Evolutionary conservation across 2,797 vertebrate genomes (phyloP).

Genomic region (Sparidentex hasta): DNA sequence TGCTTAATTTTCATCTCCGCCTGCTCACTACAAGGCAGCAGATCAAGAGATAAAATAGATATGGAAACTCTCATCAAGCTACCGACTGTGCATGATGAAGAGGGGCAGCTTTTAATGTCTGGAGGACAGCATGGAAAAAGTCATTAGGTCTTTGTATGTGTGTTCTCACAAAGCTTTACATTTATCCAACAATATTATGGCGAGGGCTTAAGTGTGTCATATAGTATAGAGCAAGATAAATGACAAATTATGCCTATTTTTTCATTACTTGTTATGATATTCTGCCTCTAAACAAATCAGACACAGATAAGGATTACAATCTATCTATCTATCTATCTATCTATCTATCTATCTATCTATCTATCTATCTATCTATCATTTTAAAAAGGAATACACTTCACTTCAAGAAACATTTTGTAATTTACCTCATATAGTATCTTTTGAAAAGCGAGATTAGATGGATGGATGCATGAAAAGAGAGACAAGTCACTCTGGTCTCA

Average conservation of each 20-base stretch:
- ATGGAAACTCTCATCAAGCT: conserved; percentile 49
- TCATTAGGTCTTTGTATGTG: conserved; percentile 8
- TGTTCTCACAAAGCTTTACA: background rate
- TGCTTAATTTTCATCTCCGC: conserved; percentile 61
- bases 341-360: too few relatives aligned
- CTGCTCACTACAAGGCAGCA: conserved; percentile 34
- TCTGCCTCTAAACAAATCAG: background rate
- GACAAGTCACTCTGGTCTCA: background rate
- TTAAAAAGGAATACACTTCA: too few relatives aligned
- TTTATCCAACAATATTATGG: background rate
- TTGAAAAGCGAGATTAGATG: background rate
- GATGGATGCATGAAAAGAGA: background rate
- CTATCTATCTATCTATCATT: too few relatives aligned
- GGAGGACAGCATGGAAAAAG: conserved; percentile 3
- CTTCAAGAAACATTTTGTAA: too few relatives aligned
- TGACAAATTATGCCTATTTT: background rate
- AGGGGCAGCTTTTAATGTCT: conserved; percentile 26
- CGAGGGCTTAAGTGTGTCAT: background rate
- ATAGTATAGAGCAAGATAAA: background rate
- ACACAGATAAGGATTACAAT: background rate
- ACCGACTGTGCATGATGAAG: conserved; percentile 27
- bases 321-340: too few relatives aligned
- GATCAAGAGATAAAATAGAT: conserved; percentile 63
- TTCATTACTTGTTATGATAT: background rate
- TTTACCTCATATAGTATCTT: too few relatives aligned